These are phyloP conservation scores for Aptenodytes forsteri DNA, from an alignment of 2,113 vertebrate genomes.

Conservation along the genomic window DNA sequence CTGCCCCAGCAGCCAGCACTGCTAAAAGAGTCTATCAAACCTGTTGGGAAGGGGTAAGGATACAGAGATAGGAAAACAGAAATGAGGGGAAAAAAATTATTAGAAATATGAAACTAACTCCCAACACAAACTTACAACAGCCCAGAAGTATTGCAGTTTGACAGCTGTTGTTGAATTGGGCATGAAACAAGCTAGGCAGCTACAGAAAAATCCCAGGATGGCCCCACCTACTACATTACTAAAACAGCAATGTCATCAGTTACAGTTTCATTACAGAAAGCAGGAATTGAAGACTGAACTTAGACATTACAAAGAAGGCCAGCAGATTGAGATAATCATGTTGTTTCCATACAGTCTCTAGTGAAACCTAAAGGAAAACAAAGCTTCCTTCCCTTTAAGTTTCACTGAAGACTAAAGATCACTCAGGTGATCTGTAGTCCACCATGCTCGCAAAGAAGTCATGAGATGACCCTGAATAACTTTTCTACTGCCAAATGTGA, in stretches of 20 bases:
- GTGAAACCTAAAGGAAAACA: neutral
- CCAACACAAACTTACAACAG: neutral
- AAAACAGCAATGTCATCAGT: neutral
- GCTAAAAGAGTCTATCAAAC: neutral
- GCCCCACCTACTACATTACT: neutral
- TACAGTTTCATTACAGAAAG: neutral
- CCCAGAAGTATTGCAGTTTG: neutral
- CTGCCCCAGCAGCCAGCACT: neutral
- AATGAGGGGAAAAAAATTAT: rapidly evolving
- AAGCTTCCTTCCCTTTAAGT: neutral
- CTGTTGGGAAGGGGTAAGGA: neutral
- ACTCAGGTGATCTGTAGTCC: neutral
- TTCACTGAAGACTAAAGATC: neutral
- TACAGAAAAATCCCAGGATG: neutral
- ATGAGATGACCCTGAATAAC: neutral
- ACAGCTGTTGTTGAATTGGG: neutral
- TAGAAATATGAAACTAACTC: neutral
- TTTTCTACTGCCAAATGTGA: neutral
- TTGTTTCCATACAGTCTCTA: neutral
- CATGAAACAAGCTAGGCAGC: neutral
- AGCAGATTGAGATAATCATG: neutral
- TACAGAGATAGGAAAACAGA: neutral
- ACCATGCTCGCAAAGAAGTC: neutral
- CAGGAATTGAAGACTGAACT: neutral
- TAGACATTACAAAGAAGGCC: neutral